Evolutionary conservation across 2,113 vertebrate species (phyloP).

Genomic region (Collichthys lucidus): DNA sequence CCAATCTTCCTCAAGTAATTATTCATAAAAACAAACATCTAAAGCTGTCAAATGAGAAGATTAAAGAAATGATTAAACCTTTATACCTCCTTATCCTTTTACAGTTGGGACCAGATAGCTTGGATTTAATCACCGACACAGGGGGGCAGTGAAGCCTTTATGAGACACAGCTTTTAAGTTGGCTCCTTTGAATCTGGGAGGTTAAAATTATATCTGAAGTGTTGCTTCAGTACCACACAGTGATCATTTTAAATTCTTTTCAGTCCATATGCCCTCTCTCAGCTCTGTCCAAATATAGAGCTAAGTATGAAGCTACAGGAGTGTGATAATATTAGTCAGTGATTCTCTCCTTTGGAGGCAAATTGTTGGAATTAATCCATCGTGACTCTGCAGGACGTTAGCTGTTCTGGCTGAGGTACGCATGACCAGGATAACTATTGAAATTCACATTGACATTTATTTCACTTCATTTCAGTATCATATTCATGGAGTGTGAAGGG

Average conservation of each 20-base stretch:
- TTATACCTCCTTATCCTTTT: neutral
- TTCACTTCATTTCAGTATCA: neutral
- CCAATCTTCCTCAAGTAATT: neutral
- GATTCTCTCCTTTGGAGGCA: conserved; percentile 48
- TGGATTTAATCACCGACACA: conserved; percentile 41
- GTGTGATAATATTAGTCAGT: conserved; percentile 71
- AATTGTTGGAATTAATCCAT: conserved; percentile 48
- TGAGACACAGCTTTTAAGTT: conserved; percentile 17
- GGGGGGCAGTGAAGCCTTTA: conserved; percentile 68
- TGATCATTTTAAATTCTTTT: conserved; percentile 66
- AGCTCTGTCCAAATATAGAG: conserved; percentile 63
- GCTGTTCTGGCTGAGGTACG: conserved; percentile 35
- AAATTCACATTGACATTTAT: conserved; percentile 30
- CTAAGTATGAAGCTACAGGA: conserved; percentile 46
- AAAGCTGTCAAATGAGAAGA: neutral
- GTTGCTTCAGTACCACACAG: conserved; percentile 54
- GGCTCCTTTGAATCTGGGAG: conserved; percentile 50
- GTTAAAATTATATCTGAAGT: conserved; percentile 72
- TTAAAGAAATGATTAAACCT: neutral
- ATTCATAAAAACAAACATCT: conserved; percentile 7
- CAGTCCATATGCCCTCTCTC: conserved; percentile 62
- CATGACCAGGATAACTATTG: conserved; percentile 16
- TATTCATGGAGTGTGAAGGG: conserved; percentile 9
- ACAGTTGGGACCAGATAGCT: neutral
- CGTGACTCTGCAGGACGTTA: conserved; percentile 42